phyloP scores from a whole-genome alignment of 2,113 vertebrate species.

The Oreamnos americanus region DNA sequence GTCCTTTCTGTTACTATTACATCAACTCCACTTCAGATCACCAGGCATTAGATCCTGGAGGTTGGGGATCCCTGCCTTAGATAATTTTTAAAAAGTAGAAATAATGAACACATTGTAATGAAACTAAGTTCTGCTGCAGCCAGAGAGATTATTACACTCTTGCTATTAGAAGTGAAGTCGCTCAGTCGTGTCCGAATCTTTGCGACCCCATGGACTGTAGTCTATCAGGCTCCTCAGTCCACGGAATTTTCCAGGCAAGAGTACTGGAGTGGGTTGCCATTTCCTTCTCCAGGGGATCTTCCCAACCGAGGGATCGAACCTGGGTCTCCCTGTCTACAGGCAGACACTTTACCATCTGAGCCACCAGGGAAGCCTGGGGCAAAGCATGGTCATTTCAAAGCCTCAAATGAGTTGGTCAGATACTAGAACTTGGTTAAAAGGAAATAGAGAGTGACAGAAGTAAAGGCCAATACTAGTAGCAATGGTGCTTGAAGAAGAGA shows the following conservation, averaged over 20 bases:
- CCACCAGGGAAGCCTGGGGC: too few relatives aligned
- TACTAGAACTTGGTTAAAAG: neutral
- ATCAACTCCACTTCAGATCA: neutral
- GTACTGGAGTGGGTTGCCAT: too few relatives aligned
- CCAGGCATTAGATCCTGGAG: neutral
- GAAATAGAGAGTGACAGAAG: neutral
- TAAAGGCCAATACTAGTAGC: neutral
- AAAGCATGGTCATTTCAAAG: neutral
- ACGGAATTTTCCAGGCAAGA: too few relatives aligned
- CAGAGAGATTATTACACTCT: neutral
- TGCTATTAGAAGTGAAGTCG: neutral
- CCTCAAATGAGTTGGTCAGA: neutral
- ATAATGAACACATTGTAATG: neutral
- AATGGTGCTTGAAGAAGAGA: too few relatives aligned
- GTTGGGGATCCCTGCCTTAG: neutral
- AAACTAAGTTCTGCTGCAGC: neutral
- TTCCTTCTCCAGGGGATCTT: too few relatives aligned
- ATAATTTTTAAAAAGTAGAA: neutral
- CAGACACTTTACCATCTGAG: too few relatives aligned
- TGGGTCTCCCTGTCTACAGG: too few relatives aligned
- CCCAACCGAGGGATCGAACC: too few relatives aligned
- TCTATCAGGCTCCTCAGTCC: too few relatives aligned
- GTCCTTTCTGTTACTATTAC: neutral
- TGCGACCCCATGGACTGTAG: too few relatives aligned
- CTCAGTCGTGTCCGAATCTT: too few relatives aligned